phyloP scores from a whole-genome alignment of 1,140 invertebrate genomes.

The Delia radicum region DNA sequence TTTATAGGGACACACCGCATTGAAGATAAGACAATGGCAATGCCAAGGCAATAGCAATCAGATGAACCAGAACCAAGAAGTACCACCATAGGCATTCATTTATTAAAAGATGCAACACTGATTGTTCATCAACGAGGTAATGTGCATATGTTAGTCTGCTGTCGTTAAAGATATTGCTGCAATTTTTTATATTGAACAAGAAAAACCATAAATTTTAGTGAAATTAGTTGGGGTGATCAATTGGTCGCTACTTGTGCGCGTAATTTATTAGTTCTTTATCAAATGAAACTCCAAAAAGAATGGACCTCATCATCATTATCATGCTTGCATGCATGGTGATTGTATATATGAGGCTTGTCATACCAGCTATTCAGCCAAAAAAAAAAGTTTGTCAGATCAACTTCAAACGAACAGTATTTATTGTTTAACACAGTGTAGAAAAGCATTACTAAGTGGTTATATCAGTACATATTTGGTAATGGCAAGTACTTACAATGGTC shows the following conservation, averaged over 20 bases:
- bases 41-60: neutral
- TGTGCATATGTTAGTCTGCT: too few species aligned
- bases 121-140: neutral
- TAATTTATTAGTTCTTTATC: slow-evolving; percentile 15
- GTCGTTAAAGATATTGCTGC: neutral
- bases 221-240: slow-evolving; percentile 19
- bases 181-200: neutral
- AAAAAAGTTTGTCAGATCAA: too few species aligned
- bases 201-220: neutral
- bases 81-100: neutral
- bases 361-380: too few species aligned
- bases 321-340: neutral
- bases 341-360: neutral
- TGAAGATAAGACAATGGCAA: neutral
- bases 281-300: too few species aligned
- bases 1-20: slow-evolving; percentile 11
- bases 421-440: too few species aligned
- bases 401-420: too few species aligned
- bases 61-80: neutral
- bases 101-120: slow-evolving; percentile 1
- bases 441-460: too few species aligned
- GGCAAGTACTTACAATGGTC: too few species aligned
- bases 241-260: slow-evolving; percentile 11
- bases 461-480: too few species aligned
- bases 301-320: neutral